Percentiles rank a stretch among this genome's conserved stretches.
Evolutionary conservation across 2,113 vertebrate species (phyloP).

Genomic region (Aegithalos caudatus): DNA sequence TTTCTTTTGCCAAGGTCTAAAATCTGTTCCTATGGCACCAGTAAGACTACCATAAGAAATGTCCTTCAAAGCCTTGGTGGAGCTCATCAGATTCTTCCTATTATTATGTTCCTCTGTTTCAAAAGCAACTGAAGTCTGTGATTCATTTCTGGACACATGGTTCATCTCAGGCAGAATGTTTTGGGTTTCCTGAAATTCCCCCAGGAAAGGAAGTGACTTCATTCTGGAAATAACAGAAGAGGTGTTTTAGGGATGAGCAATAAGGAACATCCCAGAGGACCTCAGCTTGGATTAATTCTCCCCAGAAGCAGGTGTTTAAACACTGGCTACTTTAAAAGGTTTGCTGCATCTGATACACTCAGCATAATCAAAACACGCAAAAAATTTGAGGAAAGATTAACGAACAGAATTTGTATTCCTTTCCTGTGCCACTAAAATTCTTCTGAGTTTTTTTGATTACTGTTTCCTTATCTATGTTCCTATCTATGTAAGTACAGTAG

Average conservation of each 20-base stretch:
- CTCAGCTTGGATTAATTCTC: not conserved
- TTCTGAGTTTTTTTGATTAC: not conserved
- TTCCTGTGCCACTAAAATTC: not conserved
- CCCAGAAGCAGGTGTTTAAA: not conserved
- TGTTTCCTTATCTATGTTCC: not conserved
- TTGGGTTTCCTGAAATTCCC: constrained; percentile 64
- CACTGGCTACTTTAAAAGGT: not conserved
- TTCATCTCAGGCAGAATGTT: constrained; percentile 31
- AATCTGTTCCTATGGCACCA: constrained; percentile 45
- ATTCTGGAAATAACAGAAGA: constrained; percentile 64
- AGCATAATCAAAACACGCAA: not conserved
- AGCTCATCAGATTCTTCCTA: constrained; percentile 70
- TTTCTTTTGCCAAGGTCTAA: constrained; percentile 57
- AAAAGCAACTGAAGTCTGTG: constrained; percentile 60
- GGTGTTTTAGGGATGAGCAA: not conserved
- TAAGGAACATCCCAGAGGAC: not conserved
- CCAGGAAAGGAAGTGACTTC: constrained; percentile 72
- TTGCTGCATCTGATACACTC: not conserved
- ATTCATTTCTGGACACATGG: constrained; percentile 43
- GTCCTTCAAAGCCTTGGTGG: constrained; percentile 16
- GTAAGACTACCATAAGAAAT: not conserved
- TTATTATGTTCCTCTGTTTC: constrained; percentile 76
- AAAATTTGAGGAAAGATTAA: not conserved
- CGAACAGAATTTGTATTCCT: not conserved
- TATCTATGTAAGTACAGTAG: not conserved